A percentile compares a stretch with the other conserved stretches of the same genome.
Conservation (phyloP, 2,888 invertebrate species). For the Diplolepis rosae region DNA sequence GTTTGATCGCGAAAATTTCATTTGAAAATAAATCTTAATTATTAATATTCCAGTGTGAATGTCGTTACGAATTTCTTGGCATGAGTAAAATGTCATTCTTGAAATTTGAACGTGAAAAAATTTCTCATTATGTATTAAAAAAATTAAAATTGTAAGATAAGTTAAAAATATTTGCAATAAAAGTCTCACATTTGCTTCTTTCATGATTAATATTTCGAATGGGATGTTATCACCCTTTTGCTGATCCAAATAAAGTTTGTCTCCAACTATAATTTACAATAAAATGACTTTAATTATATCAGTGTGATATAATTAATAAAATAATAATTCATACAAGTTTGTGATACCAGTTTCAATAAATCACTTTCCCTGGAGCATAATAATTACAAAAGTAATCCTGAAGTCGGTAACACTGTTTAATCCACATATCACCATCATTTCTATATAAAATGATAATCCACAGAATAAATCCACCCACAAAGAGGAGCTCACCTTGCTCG, state of each 20-base stretch:
- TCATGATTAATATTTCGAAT: no score
- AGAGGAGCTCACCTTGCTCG: slow-evolving; percentile 6
- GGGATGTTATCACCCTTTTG: no score
- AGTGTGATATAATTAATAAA: no score
- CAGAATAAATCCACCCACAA: background rate
- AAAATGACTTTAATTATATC: no score
- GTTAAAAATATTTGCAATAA: background rate
- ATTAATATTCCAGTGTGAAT: background rate
- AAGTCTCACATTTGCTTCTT: no score
- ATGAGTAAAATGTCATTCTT: background rate
- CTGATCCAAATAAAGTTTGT: no score
- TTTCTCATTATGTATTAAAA: background rate
- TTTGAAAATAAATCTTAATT: no score
- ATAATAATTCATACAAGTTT: no score
- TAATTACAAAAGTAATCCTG: background rate
- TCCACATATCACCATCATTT: background rate
- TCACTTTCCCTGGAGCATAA: background rate
- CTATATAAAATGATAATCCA: background rate
- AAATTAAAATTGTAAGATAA: background rate
- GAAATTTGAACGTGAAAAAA: background rate
- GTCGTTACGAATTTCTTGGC: slow-evolving; percentile 1
- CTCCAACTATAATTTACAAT: no score
- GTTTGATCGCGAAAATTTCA: background rate
- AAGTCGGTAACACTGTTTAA: background rate
- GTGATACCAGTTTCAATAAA: background rate